phyloP scores from a whole-genome alignment of 2,888 invertebrate species.

The Adelognathus sp. region DNA sequence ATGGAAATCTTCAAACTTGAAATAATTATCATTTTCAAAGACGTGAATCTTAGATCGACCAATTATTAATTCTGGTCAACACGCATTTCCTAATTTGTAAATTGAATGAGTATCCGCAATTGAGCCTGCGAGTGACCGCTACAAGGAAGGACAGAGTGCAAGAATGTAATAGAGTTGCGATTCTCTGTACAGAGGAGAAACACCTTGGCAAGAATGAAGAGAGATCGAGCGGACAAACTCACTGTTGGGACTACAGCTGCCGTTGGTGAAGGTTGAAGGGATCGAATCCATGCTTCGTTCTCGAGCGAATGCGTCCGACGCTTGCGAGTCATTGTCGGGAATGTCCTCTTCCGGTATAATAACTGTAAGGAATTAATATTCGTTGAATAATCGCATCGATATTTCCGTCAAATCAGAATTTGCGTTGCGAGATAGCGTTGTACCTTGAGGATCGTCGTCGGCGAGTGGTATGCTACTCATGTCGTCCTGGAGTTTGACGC shows the following conservation, averaged over 20 bases:
- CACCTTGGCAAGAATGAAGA: slow-evolving; percentile 80
- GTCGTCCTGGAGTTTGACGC: slow-evolving; percentile 90
- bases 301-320: slow-evolving; percentile 87
- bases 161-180: too few species aligned
- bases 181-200: too few species aligned
- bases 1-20: too few species aligned
- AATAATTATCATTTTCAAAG: too few species aligned
- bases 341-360: slow-evolving; percentile 90
- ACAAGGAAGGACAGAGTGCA: too few species aligned
- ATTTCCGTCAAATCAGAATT: neutral
- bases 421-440: slow-evolving; percentile 2
- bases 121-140: too few species aligned
- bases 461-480: slow-evolving; percentile 92
- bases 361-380: slow-evolving; percentile 82
- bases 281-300: slow-evolving; percentile 95
- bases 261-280: slow-evolving; percentile 93
- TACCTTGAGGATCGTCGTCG: slow-evolving; percentile 95
- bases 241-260: slow-evolving; percentile 90
- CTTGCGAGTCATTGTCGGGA: slow-evolving; percentile 80
- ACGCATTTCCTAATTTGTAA: too few species aligned
- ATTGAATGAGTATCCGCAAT: too few species aligned
- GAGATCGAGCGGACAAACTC: slow-evolving; percentile 65
- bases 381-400: neutral
- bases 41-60: too few species aligned
- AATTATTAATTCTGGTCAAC: too few species aligned